phyloP scores from a whole-genome alignment of 1,140 invertebrate species.

The Halesus radiatus region DNA sequence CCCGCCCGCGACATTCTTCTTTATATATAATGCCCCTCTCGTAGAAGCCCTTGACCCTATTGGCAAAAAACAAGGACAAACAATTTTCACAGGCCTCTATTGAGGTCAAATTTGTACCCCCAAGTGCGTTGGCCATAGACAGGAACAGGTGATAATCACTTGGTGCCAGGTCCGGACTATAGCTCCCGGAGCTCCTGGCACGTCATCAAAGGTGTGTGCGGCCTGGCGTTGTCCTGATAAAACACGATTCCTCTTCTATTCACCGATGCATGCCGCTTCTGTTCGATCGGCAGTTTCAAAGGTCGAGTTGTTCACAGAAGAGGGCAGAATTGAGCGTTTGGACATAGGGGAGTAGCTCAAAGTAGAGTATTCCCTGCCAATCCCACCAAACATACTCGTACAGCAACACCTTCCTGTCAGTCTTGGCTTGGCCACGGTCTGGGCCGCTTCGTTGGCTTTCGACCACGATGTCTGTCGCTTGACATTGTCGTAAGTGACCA shows the following conservation, averaged over 20 bases:
- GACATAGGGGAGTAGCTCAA: not conserved
- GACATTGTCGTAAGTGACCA: not conserved
- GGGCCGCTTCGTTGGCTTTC: conserved; percentile 11
- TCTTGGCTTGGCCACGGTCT: conserved; percentile 11
- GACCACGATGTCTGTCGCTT: conserved; percentile 3
- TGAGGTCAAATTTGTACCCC: not conserved
- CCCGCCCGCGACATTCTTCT: no score
- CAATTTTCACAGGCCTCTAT: conserved; percentile 18
- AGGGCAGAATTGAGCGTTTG: conserved; percentile 5
- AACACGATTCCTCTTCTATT: conserved; percentile 8
- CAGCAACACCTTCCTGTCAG: no score
- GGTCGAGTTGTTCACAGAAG: conserved; percentile 5
- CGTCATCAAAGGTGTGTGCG: conserved; percentile 17
- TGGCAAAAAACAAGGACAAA: not conserved
- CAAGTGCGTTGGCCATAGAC: not conserved
- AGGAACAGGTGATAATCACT: conserved; percentile 1
- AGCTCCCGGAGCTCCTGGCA: conserved; percentile 9
- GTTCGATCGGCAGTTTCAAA: no score
- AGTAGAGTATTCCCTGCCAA: conserved; percentile 23
- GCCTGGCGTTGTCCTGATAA: conserved; percentile 16
- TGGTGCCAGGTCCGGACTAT: conserved; percentile 19
- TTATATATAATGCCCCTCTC: conserved; percentile 26
- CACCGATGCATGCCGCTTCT: not conserved
- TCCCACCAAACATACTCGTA: conserved; percentile 26
- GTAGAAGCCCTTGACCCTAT: conserved; percentile 13